Base-by-base conservation (phyloP, 2,888 invertebrate species). In the Lagria hirta region DNA sequence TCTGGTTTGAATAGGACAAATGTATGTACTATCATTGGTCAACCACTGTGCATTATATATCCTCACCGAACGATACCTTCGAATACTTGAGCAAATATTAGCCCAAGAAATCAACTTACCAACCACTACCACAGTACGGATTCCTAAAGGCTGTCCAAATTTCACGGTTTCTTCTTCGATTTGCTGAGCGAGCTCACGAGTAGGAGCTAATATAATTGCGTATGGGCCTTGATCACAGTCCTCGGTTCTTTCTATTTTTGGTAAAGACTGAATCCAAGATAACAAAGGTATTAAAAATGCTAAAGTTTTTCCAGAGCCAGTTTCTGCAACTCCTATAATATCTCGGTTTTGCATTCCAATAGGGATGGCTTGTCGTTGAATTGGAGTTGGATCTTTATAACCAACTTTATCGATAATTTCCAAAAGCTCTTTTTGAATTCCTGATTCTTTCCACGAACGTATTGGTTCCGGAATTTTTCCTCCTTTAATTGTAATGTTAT, bases 261-360 rank as follows among this genome's bases (percentile, higher is more conserved):
- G 99, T 29, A 99, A 75, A 15, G 93, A 92, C 62, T 95, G 95
- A 66, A 99, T 98, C 99, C 99, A 99, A 18, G 93, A 87, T 1
- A 99, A 75, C 26, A 99, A 73, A 1, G 99, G 99, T 68, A 99
- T 93, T 3, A 99, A 82, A 73, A 99, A 99, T 3, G 99, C 99
- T 22, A 97, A 78, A 0, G 99, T 99, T 79, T 99, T 99, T 71
- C 99, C 99, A 3, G 70, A 71, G 49, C 99, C 99, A 47, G 99
- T 99, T 75, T 99, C 99, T 24, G 99, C 98, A 8, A 99, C 97
- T 69, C 99, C 99, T 65, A 99, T 99, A 57, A 99, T 97, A 68
- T 99, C 92, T 32, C 92, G 77, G 70, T 93, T 93, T 70, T 92
- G 88, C 62, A 90, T 74, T 20, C 99, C 99, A 70, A 99, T 99